These are phyloP conservation scores for Oreochromis niloticus DNA, from an alignment of 2,113 vertebrate species.

Conservation along the genomic window DNA sequence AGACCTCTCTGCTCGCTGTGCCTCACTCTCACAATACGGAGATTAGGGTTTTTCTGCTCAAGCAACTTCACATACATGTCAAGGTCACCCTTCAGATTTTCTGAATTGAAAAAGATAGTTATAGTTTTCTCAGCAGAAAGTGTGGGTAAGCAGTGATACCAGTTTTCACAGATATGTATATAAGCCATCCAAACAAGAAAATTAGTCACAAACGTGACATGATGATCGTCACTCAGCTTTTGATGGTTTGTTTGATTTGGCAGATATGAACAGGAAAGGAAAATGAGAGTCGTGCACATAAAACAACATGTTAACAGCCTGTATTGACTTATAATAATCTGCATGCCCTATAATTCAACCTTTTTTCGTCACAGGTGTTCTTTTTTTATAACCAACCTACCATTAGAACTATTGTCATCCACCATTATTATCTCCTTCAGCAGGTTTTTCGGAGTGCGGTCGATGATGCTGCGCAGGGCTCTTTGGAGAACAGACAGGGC, in stretches of 20 bases:
- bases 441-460: constrained; percentile 63
- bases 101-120: no score
- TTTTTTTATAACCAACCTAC: constrained; percentile 34
- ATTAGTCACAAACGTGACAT: no score
- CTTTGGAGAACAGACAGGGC: constrained; percentile 72
- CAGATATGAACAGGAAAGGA: background rate
- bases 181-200: no score
- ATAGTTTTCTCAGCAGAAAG: no score
- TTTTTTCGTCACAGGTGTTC: background rate
- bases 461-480: constrained; percentile 71
- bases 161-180: no score
- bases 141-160: no score
- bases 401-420: constrained; percentile 76
- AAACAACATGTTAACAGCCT: background rate
- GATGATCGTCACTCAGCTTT: no score
- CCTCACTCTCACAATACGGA: no score
- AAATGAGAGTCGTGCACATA: background rate
- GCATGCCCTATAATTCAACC: background rate
- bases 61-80: fast-evolving
- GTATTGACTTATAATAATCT: background rate
- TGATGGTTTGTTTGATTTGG: no score
- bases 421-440: constrained; percentile 79
- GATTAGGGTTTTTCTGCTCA: no score
- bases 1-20: no score
- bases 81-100: no score